phyloP scores from a whole-genome alignment of 2,888 invertebrate genomes.

The Trimorus sp. region DNA sequence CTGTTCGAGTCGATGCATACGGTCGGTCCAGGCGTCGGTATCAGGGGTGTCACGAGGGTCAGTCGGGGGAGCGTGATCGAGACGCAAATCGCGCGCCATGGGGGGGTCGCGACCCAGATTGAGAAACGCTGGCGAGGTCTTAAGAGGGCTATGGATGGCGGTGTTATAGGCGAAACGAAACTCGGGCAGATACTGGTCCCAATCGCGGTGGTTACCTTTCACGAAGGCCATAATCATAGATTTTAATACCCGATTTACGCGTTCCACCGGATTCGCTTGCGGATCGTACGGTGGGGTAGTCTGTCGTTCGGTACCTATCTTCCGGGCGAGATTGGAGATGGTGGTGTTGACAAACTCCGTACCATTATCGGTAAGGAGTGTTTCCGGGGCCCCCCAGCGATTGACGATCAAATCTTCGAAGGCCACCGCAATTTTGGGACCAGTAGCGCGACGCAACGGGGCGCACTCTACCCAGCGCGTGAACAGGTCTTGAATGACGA shows the following conservation, averaged over 20 bases:
- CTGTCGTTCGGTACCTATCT: not conserved
- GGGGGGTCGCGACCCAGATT: slow-evolving; percentile 2
- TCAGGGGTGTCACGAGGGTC: no score
- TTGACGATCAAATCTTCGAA: no score
- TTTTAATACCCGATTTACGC: slow-evolving; percentile 6
- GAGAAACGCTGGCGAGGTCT: slow-evolving; percentile 1
- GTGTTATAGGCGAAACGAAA: no score
- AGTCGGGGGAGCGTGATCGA: not conserved
- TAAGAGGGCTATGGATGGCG: not conserved
- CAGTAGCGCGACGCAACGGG: slow-evolving; percentile 62
- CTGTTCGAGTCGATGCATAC: no score
- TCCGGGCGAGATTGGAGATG: not conserved
- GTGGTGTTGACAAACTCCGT: slow-evolving; percentile 61
- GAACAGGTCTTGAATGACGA: no score
- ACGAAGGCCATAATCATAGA: no score
- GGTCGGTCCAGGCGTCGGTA: no score
- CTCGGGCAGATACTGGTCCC: no score
- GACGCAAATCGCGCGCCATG: not conserved
- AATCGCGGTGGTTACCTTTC: no score
- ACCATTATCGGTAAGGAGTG: slow-evolving; percentile 68
- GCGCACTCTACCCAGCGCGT: slow-evolving; percentile 26
- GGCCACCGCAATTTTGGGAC: no score
- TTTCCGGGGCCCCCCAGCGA: slow-evolving; percentile 62
- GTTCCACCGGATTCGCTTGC: slow-evolving; percentile 12
- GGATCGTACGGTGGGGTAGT: not conserved